Conservation (phyloP, 2,113 vertebrate species). For the Cynopterus brachyotis region DNA sequence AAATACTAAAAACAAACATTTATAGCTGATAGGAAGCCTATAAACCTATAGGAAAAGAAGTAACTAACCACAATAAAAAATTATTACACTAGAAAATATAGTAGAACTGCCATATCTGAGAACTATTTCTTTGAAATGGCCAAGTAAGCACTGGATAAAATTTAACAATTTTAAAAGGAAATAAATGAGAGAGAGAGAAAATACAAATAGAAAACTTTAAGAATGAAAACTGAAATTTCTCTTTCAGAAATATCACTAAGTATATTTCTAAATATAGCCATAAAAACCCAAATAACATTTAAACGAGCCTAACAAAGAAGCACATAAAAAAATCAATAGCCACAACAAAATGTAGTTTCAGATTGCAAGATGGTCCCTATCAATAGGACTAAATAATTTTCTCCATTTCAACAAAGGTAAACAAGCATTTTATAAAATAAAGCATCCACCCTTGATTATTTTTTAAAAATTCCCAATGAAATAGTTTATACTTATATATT, state of each 20-base stretch:
- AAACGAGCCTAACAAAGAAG: background rate
- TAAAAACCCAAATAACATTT: conserved; percentile 22
- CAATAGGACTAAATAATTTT: background rate
- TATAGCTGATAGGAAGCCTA: background rate
- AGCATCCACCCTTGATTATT: background rate
- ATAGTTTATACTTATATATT: conserved; percentile 1
- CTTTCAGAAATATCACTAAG: background rate
- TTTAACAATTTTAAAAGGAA: background rate
- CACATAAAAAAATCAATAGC: background rate
- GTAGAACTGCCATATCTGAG: background rate
- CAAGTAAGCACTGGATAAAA: background rate
- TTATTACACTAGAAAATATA: background rate
- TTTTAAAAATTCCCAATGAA: background rate
- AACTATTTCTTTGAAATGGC: background rate
- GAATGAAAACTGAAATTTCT: background rate
- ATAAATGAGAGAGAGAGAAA: background rate
- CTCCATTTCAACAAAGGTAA: background rate
- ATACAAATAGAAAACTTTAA: background rate
- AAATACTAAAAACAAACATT: background rate
- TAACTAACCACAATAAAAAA: conserved; percentile 3
- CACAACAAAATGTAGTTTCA: conserved; percentile 21
- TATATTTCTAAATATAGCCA: background rate
- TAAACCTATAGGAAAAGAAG: background rate
- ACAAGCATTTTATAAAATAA: background rate
- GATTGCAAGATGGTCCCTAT: background rate